Percentiles rank a stretch among this genome's conserved stretches.
Conservation (phyloP, 2,888 invertebrate genomes). For the Drosophila paucipuncta region DNA sequence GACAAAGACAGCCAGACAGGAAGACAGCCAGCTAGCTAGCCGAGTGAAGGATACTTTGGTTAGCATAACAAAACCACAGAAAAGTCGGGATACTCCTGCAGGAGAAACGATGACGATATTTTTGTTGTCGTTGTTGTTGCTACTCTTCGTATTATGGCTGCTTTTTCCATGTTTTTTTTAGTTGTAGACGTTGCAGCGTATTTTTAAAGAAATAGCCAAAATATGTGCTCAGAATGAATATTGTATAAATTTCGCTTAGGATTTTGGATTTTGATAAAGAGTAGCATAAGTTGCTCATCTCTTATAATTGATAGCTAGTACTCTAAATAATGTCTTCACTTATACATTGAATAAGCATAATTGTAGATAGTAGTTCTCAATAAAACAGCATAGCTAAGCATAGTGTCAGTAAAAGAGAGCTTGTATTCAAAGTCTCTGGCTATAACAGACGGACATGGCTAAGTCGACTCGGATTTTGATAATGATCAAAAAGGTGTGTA, state of each 20-base stretch:
- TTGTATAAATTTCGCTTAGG: constrained; percentile 15
- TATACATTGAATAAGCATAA: background rate
- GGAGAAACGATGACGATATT: constrained; percentile 14
- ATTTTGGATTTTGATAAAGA: background rate
- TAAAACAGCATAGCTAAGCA: background rate
- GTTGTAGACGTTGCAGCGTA: constrained; percentile 18
- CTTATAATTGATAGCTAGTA: background rate
- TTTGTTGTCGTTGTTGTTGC: constrained; percentile 15
- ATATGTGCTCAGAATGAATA: constrained; percentile 25
- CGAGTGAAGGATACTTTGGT: constrained; percentile 64
- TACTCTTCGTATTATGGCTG: constrained; percentile 5
- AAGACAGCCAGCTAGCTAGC: constrained; percentile 49
- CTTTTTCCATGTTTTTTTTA: background rate
- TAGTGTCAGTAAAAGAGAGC: too few relatives aligned
- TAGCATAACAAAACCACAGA: constrained; percentile 76
- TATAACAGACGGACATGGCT: too few relatives aligned
- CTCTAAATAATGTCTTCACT: background rate
- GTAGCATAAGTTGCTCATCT: background rate
- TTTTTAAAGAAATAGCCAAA: constrained; percentile 17
- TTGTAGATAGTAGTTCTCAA: background rate
- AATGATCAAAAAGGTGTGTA: too few relatives aligned
- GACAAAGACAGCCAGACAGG: constrained; percentile 50
- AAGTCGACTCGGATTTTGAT: too few relatives aligned
- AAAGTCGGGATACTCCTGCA: constrained; percentile 58
- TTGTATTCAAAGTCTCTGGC: too few relatives aligned